These are phyloP conservation scores for Zaprionus bogoriensis DNA, from an alignment of 2,888 invertebrate species.

Conservation along the genomic window DNA sequence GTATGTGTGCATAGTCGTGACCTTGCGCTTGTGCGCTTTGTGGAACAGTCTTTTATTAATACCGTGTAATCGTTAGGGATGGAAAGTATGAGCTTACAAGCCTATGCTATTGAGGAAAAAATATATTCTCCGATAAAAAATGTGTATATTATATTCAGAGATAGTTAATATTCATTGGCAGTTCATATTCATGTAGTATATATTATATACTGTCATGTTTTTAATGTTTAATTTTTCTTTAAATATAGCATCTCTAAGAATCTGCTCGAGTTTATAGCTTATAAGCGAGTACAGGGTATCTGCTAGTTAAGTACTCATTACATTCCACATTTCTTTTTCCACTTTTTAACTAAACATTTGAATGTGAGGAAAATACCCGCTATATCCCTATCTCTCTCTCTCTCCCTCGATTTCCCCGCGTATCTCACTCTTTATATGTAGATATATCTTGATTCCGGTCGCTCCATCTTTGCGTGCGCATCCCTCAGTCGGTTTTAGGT, in stretches of 20 bases:
- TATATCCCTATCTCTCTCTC: neutral
- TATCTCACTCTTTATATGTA: conserved; percentile 2
- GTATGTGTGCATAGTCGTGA: conserved; percentile 14
- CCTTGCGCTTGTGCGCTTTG: conserved; percentile 40
- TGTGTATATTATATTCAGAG: too few relatives aligned
- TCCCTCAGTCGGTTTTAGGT: conserved; percentile 6
- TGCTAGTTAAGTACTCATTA: neutral
- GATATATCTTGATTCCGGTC: too few relatives aligned
- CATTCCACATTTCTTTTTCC: conserved; percentile 1
- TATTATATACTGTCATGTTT: too few relatives aligned
- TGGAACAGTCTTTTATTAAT: conserved; percentile 4
- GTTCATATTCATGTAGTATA: too few relatives aligned
- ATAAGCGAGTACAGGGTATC: neutral
- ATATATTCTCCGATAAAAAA: too few relatives aligned
- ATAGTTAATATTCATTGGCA: too few relatives aligned
- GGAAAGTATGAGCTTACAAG: neutral
- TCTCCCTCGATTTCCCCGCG: neutral
- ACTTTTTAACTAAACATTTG: conserved; percentile 19
- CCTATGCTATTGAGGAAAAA: too few relatives aligned
- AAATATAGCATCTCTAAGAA: too few relatives aligned
- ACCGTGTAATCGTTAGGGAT: neutral
- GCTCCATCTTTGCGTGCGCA: neutral
- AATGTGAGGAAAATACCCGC: neutral
- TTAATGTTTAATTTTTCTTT: too few relatives aligned
- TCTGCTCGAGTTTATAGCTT: too few relatives aligned